Percentiles rank a stretch among this genome's conserved stretches.
Evolutionary conservation across 2,797 vertebrate genomes (phyloP).

Genomic region (Ibycter americanus): DNA sequence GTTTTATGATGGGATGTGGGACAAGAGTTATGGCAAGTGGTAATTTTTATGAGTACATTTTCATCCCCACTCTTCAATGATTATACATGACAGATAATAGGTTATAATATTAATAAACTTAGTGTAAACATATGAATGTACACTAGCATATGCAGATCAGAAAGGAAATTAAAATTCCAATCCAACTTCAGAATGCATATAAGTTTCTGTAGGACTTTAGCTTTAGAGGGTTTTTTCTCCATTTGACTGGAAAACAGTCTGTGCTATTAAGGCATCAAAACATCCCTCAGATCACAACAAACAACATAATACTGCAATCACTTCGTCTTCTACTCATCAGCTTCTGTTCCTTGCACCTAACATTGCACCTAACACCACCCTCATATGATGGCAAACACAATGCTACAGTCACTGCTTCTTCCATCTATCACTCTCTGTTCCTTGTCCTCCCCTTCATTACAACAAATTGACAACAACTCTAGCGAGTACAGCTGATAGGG

Average conservation of each 20-base stretch:
- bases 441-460: background rate
- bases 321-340: background rate
- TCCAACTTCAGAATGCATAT: background rate
- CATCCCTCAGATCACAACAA: background rate
- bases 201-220: background rate
- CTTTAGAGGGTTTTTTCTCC: background rate
- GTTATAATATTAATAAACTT: background rate
- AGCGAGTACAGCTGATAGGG: background rate
- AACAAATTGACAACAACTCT: background rate
- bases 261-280: background rate
- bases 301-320: background rate
- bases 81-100: background rate
- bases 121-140: background rate
- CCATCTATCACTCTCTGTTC: background rate
- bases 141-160: background rate
- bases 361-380: background rate
- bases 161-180: background rate
- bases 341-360: background rate
- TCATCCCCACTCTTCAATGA: background rate
- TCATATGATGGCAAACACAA: background rate
- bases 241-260: background rate
- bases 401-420: background rate
- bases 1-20: background rate
- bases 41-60: background rate
- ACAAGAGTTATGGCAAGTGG: background rate